phyloP scores from a whole-genome alignment of 2,113 vertebrate species.

The Pluvialis apricaria region DNA sequence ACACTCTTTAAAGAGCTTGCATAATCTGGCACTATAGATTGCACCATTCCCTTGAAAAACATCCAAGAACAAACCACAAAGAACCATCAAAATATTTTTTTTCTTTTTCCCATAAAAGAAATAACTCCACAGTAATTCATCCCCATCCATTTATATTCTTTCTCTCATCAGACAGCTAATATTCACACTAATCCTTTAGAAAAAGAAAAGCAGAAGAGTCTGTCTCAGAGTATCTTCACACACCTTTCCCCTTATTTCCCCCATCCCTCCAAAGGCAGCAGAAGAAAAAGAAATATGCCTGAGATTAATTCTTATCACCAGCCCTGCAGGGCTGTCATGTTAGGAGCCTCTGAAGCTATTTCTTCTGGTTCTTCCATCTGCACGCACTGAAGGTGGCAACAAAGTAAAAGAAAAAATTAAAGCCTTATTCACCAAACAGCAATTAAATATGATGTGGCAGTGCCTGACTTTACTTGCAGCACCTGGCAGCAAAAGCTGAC shows the following conservation, averaged over 20 bases:
- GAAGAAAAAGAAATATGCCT: not conserved
- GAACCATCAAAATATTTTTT: not conserved
- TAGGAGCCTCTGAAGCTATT: not conserved
- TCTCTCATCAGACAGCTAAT: not conserved
- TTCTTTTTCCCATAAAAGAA: not conserved
- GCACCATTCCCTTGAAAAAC: not conserved
- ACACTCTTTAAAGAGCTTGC: not conserved
- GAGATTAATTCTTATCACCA: constrained; percentile 17
- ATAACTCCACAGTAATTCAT: not conserved
- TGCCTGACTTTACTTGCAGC: not conserved
- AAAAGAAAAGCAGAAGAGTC: not conserved
- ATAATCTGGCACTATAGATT: not conserved
- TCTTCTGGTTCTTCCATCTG: not conserved
- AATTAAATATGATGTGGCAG: not conserved
- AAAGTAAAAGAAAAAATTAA: not conserved
- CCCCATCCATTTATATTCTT: not conserved
- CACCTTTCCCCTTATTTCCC: not conserved
- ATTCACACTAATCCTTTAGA: not conserved
- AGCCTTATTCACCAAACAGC: not conserved
- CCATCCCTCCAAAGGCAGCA: not conserved
- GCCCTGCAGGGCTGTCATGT: not conserved
- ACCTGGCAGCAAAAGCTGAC: not conserved
- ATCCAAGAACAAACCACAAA: not conserved
- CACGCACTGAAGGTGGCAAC: not conserved
- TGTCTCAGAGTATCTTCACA: not conserved